Evolutionary conservation across 2,113 vertebrate species (phyloP).

Genomic region (Passer montanus): DNA sequence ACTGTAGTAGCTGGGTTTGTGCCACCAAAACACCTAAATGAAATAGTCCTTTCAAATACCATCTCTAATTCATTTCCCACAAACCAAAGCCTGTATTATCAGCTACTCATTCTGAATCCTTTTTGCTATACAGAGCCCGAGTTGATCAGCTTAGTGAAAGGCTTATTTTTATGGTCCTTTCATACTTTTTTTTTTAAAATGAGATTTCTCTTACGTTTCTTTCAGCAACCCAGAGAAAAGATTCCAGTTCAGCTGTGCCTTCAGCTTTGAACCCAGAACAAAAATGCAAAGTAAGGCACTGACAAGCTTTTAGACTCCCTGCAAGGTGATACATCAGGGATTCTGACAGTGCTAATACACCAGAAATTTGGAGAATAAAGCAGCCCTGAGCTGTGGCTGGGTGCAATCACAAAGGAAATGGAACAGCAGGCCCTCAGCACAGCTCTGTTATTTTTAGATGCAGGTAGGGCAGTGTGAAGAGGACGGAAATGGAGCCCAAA

Average conservation of each 20-base stretch:
- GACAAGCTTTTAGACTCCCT: conserved; percentile 39
- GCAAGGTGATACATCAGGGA: conserved; percentile 47
- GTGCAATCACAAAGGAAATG: background rate
- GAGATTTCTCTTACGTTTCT: conserved; percentile 41
- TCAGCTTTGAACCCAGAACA: conserved; percentile 41
- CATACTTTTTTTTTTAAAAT: conserved; percentile 13
- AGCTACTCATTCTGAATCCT: conserved; percentile 39
- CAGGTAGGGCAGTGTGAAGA: background rate
- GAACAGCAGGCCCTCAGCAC: background rate
- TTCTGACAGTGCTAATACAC: background rate
- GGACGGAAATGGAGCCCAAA: background rate
- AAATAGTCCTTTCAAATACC: conserved; percentile 36
- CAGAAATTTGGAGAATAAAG: background rate
- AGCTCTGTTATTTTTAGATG: background rate
- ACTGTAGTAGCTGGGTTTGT: conserved; percentile 31
- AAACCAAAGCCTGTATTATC: conserved; percentile 59
- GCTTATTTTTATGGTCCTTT: conserved; percentile 50
- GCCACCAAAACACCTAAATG: conserved; percentile 67
- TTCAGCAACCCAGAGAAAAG: conserved; percentile 42
- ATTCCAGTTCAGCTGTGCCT: background rate
- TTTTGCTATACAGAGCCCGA: conserved; percentile 26
- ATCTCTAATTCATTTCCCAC: conserved; percentile 65
- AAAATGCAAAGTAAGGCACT: conserved; percentile 49
- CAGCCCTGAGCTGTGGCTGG: background rate
- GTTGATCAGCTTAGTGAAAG: conserved; percentile 65